Conservation (phyloP, 2,888 invertebrate genomes). For the Drosophila subsilvestris region DNA sequence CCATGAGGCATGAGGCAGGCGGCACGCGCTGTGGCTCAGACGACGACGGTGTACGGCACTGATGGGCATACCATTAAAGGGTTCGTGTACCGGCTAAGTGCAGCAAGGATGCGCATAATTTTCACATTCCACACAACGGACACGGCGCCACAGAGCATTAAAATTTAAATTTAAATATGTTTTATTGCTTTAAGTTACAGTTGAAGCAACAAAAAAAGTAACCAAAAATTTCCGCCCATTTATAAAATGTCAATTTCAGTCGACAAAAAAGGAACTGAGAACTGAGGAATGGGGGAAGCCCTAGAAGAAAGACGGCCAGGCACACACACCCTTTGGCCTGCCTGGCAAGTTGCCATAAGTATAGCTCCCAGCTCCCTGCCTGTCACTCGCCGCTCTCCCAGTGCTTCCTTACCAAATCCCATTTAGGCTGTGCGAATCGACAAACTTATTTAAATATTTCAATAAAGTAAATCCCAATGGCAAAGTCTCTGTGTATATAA, state of each 20-base stretch:
- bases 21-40: conserved; percentile 62
- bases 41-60: conserved; percentile 1
- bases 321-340: conserved; percentile 35
- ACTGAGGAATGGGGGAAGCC: conserved; percentile 5
- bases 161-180: conserved; percentile 67
- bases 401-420: conserved; percentile 61
- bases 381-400: background rate
- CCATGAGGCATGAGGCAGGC: conserved; percentile 21
- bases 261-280: conserved; percentile 18
- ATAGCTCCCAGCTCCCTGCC: conserved; percentile 12
- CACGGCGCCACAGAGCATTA: conserved; percentile 41
- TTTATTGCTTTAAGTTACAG: conserved; percentile 72
- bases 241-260: conserved; percentile 81
- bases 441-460: conserved; percentile 83
- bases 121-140: conserved; percentile 64
- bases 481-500: conserved; percentile 54
- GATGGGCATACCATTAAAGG: conserved; percentile 46
- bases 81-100: conserved; percentile 63
- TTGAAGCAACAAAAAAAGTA: conserved; percentile 27
- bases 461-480: conserved; percentile 81
- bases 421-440: conserved; percentile 78
- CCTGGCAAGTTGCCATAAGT: conserved; percentile 47
- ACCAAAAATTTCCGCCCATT: conserved; percentile 65
- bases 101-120: conserved; percentile 61
- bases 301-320: conserved; percentile 52